Conservation (phyloP, 2,888 invertebrate genomes). For the Halocaridina rubra region DNA sequence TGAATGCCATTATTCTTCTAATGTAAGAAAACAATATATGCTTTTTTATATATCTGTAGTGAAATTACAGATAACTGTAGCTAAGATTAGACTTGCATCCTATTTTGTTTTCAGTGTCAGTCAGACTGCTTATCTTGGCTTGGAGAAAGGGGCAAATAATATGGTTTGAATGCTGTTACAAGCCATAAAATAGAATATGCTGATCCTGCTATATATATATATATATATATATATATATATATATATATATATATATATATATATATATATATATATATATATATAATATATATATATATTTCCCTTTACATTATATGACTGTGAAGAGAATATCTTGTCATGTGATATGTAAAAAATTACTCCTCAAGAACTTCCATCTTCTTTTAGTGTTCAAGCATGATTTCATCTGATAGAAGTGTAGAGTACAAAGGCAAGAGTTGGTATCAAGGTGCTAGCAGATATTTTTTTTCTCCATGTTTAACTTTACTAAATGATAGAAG, state of each 20-base stretch:
- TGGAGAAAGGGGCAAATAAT: slow-evolving; percentile 55
- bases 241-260: neutral
- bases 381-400: neutral
- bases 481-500: too few species aligned
- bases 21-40: slow-evolving; percentile 16
- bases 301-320: neutral
- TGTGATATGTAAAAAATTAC: neutral
- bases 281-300: neutral
- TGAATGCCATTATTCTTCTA: slow-evolving; percentile 47
- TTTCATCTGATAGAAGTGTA: neutral
- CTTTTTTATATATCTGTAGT: slow-evolving; percentile 50
- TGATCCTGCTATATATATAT: neutral
- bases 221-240: neutral
- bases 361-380: neutral
- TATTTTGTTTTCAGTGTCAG: slow-evolving; percentile 19
- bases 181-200: neutral
- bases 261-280: neutral
- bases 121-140: slow-evolving; percentile 18
- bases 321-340: neutral
- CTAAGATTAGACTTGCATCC: slow-evolving; percentile 12
- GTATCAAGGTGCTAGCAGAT: neutral
- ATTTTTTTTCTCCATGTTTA: too few species aligned
- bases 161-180: slow-evolving; percentile 1
- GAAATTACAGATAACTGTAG: slow-evolving; percentile 43
- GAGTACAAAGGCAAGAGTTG: neutral